phyloP scores from a whole-genome alignment of 2,113 vertebrate genomes.

The Ibidorhyncha struthersii region DNA sequence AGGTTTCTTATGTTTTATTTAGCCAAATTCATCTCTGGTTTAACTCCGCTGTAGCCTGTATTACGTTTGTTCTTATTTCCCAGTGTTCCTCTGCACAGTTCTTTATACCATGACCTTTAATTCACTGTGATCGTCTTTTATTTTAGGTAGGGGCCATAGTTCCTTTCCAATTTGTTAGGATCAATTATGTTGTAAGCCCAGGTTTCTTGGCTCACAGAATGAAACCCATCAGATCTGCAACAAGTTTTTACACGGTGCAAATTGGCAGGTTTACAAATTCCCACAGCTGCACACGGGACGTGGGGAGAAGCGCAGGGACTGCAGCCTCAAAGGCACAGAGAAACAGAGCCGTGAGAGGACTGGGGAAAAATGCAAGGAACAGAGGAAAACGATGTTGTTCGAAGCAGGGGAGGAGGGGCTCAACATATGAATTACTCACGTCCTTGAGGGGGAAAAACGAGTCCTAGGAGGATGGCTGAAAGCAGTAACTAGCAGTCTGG shows the following conservation, averaged over 20 bases:
- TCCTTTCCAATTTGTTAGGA: background rate
- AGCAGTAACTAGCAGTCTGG: background rate
- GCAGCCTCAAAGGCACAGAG: background rate
- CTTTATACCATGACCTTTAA: background rate
- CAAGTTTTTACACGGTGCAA: background rate
- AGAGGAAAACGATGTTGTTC: background rate
- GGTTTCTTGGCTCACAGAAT: background rate
- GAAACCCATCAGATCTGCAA: background rate
- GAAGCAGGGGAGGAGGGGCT: background rate
- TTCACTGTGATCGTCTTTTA: slow-evolving; percentile 4
- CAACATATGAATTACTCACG: background rate
- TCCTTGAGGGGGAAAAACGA: background rate
- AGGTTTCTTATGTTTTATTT: slow-evolving; percentile 62
- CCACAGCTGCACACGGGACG: background rate
- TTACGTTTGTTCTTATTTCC: slow-evolving; percentile 21
- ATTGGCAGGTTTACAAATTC: slow-evolving; percentile 29
- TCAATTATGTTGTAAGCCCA: slow-evolving; percentile 14
- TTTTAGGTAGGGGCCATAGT: slow-evolving; percentile 8
- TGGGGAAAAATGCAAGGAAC: background rate
- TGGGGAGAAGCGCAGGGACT: background rate
- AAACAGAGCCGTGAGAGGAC: background rate
- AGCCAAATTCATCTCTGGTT: slow-evolving; percentile 40
- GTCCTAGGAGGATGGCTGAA: background rate
- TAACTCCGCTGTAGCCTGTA: slow-evolving; percentile 20
- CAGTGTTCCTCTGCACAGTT: background rate